These are phyloP conservation scores for Trichechus manatus DNA, from an alignment of 2,113 vertebrate species.

Conservation along the genomic window DNA sequence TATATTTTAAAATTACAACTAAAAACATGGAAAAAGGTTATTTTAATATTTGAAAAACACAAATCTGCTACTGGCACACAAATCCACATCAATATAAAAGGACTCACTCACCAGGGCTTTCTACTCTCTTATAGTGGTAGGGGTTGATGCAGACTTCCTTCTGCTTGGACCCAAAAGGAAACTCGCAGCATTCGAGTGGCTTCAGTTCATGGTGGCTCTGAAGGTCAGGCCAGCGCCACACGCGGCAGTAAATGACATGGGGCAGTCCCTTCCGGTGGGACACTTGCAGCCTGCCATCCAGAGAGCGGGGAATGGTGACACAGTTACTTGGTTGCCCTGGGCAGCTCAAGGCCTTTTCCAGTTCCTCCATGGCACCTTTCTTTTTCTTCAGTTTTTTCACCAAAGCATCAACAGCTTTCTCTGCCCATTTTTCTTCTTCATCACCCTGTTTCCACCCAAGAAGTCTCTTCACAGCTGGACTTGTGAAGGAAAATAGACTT, in stretches of 20 bases:
- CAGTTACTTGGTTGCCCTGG: constrained; percentile 97
- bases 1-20: background rate
- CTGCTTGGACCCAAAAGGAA: constrained; percentile 98
- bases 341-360: constrained; percentile 96
- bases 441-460: constrained; percentile 99
- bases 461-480: constrained; percentile 97
- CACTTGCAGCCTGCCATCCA: constrained; percentile 97
- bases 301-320: constrained; percentile 97
- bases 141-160: constrained; percentile 99
- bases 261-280: constrained; percentile 97
- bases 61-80: background rate
- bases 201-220: constrained; percentile 99
- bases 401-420: constrained; percentile 97
- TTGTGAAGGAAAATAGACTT: constrained; percentile 99
- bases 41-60: background rate
- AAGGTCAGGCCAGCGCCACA: constrained; percentile 99
- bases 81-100: rapidly evolving
- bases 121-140: constrained; percentile 98
- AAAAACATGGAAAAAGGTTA: background rate
- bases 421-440: constrained; percentile 99
- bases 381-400: constrained; percentile 99
- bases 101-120: constrained; percentile 94
- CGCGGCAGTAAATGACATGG: constrained; percentile 96
- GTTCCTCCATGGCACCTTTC: constrained; percentile 99
- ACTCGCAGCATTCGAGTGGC: constrained; percentile 98